phyloP scores from a whole-genome alignment of 2,888 invertebrate genomes.

The Selenia dentaria region DNA sequence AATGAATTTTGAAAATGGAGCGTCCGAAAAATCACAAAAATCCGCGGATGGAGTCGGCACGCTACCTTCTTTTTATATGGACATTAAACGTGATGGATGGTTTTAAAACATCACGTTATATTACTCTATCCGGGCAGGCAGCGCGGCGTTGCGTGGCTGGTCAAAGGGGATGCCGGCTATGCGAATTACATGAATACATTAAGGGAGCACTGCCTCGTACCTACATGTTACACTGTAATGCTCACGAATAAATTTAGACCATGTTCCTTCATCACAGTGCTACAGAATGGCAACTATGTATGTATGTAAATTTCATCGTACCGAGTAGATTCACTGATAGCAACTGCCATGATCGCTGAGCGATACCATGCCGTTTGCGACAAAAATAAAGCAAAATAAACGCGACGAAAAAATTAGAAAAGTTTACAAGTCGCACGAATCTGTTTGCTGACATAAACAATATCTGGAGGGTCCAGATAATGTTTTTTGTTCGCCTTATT shows the following conservation, averaged over 20 bases:
- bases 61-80: conserved; percentile 78
- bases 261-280: conserved; percentile 73
- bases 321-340: conserved; percentile 57
- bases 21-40: conserved; percentile 53
- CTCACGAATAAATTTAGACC: conserved; percentile 81
- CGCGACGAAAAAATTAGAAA: conserved; percentile 38
- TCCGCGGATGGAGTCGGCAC: conserved; percentile 59
- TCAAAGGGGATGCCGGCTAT: conserved; percentile 84
- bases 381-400: conserved; percentile 37
- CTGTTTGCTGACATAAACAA: conserved; percentile 58
- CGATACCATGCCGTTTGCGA: conserved; percentile 27
- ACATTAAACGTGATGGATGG: conserved; percentile 83
- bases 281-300: conserved; percentile 67
- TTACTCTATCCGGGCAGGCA: conserved; percentile 78
- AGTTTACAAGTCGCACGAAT: conserved; percentile 49
- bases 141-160: conserved; percentile 82
- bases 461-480: conserved; percentile 55
- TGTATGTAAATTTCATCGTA: conserved; percentile 68
- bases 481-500: conserved; percentile 72
- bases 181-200: conserved; percentile 85
- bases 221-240: conserved; percentile 81
- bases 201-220: conserved; percentile 77
- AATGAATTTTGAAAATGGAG: conserved; percentile 43
- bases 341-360: conserved; percentile 39
- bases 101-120: conserved; percentile 83